Percentiles rank a stretch among this genome's conserved stretches.
Evolutionary conservation across 2,888 invertebrate species (phyloP).

Genomic region (Synergus laeviventris): DNA sequence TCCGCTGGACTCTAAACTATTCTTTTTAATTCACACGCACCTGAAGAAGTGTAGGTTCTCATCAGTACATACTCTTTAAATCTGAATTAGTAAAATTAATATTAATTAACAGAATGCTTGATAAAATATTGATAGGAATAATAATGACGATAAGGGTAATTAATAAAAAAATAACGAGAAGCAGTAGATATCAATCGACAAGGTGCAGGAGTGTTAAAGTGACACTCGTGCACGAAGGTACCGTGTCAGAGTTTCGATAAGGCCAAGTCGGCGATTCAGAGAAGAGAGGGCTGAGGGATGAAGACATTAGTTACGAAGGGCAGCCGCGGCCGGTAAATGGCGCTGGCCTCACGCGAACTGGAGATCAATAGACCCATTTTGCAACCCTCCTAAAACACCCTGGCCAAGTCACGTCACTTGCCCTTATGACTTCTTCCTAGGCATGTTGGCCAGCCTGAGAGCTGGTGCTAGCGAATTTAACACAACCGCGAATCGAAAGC

Average conservation of each 20-base stretch:
- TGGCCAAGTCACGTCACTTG: slow-evolving; percentile 53
- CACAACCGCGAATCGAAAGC: slow-evolving; percentile 10
- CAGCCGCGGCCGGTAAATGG: slow-evolving; percentile 65
- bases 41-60: neutral
- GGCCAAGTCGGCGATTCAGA: slow-evolving; percentile 52
- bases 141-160: neutral
- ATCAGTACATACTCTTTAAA: too few species aligned
- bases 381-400: slow-evolving; percentile 55
- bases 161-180: slow-evolving; percentile 8
- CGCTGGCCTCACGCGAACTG: slow-evolving; percentile 70
- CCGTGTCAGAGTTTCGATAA: slow-evolving; percentile 40
- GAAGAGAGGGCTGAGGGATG: slow-evolving; percentile 60
- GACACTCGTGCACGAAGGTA: slow-evolving; percentile 35
- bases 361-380: slow-evolving; percentile 67
- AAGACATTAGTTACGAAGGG: slow-evolving; percentile 70
- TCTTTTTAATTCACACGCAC: neutral
- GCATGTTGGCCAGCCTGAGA: neutral
- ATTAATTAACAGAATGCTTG: neutral
- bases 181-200: slow-evolving; percentile 14
- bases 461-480: neutral
- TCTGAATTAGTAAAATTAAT: too few species aligned
- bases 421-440: slow-evolving; percentile 53
- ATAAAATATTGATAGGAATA: neutral
- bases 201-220: slow-evolving; percentile 29
- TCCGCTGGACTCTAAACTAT: neutral